These are phyloP conservation scores for Galerucella pusilla DNA, from an alignment of 2,888 invertebrate species.

Conservation along the genomic window DNA sequence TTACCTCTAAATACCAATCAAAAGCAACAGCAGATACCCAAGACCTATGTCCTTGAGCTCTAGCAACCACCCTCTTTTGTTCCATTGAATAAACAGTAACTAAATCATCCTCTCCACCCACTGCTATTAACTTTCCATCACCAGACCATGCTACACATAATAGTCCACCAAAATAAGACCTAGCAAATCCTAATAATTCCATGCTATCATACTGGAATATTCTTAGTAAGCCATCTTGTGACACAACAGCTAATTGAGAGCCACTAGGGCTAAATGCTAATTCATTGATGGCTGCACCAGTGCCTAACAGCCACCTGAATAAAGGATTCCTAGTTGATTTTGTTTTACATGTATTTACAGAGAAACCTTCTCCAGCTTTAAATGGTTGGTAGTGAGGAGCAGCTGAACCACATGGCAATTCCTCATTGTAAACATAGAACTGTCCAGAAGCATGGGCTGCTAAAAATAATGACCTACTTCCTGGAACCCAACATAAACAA, in stretches of 20 bases:
- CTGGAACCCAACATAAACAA: constrained; percentile 98
- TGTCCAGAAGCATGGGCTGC: constrained; percentile 92
- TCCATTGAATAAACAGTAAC: constrained; percentile 96
- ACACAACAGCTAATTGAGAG: constrained; percentile 91
- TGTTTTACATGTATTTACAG: constrained; percentile 95
- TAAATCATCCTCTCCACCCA: constrained; percentile 98
- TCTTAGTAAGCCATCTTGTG: constrained; percentile 93
- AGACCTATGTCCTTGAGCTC: constrained; percentile 97
- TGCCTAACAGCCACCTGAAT: constrained; percentile 89
- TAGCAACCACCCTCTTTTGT: constrained; percentile 93
- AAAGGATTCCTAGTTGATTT: constrained; percentile 96
- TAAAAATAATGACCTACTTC: constrained; percentile 92
- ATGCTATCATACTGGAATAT: constrained; percentile 98
- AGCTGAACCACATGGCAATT: constrained; percentile 88
- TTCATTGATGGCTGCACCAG: constrained; percentile 83
- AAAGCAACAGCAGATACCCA: constrained; percentile 99
- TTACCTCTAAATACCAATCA: constrained; percentile 75
- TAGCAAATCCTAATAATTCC: constrained; percentile 93
- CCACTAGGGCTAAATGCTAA: constrained; percentile 97
- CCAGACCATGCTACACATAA: constrained; percentile 99
- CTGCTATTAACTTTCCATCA: constrained; percentile 93
- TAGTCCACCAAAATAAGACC: constrained; percentile 98
- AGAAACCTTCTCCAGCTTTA: constrained; percentile 93
- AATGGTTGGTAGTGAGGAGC: constrained; percentile 95
- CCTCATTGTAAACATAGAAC: constrained; percentile 97